Conservation (phyloP, 2,888 invertebrate species). For the Drosophila fungiperda region DNA sequence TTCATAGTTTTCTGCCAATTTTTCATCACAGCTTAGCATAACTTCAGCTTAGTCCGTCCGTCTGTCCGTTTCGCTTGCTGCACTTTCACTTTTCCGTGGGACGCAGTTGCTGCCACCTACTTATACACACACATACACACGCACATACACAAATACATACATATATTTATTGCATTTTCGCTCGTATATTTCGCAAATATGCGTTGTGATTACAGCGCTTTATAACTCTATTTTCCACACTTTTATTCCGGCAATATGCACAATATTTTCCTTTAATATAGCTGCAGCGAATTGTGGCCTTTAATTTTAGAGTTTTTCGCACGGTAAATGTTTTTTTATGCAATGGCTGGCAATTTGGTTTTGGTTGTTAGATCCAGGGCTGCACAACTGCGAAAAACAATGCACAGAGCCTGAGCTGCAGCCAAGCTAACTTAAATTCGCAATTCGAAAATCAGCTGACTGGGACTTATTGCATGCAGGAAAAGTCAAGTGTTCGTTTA, state of each 20-base stretch:
- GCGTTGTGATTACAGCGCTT: not conserved
- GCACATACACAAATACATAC: conserved; percentile 26
- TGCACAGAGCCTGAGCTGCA: conserved; percentile 44
- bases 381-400: conserved; percentile 44
- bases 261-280: not conserved
- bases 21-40: conserved; percentile 17
- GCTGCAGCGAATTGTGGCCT: not conserved
- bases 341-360: conserved; percentile 59
- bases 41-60: conserved; percentile 22
- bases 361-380: conserved; percentile 52
- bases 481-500: not conserved
- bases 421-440: conserved; percentile 37
- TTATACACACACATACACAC: conserved; percentile 14
- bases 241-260: not conserved
- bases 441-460: conserved; percentile 43
- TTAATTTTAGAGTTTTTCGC: conserved; percentile 29
- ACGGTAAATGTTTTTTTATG: conserved; percentile 50
- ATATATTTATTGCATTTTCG: conserved; percentile 60
- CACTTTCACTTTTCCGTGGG: conserved; percentile 79
- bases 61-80: conserved; percentile 43
- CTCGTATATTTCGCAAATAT: conserved; percentile 12
- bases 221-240: not conserved
- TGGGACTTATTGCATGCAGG: not conserved
- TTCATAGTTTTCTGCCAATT: conserved; percentile 16
- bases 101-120: conserved; percentile 70